Evolutionary conservation across 2,113 vertebrate genomes (phyloP).

Genomic region (Bubo scandiacus): DNA sequence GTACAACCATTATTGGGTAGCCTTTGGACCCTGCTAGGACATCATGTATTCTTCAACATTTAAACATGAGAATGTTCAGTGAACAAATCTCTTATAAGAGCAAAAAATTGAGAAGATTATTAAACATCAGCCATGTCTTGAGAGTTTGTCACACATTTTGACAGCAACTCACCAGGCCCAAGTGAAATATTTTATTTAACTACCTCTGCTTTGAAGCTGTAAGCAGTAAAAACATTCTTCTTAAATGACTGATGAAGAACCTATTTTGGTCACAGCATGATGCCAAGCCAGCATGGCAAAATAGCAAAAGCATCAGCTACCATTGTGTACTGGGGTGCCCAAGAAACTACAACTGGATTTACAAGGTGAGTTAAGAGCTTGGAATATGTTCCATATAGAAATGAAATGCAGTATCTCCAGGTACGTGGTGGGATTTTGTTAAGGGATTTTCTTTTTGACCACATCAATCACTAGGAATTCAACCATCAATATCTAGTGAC

Average conservation of each 20-base stretch:
- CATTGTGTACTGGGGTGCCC: neutral
- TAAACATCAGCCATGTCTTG: neutral
- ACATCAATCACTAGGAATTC: neutral
- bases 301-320: neutral
- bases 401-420: neutral
- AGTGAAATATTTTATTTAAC: neutral
- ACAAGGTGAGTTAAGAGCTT: neutral
- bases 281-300: neutral
- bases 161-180: neutral
- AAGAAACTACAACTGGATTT: neutral
- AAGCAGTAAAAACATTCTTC: slow-evolving; percentile 1
- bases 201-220: neutral
- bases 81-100: neutral
- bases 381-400: neutral
- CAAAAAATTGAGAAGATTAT: neutral
- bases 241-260: neutral
- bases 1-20: neutral
- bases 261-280: neutral
- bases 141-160: neutral
- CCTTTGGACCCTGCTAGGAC: neutral
- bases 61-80: neutral
- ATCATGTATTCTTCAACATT: neutral
- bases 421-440: neutral
- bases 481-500: neutral
- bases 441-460: neutral